A percentile compares a stretch with the other conserved stretches of the same genome.
Evolutionary conservation across 2,888 invertebrate genomes (phyloP).

Genomic region (Mesoligia furuncula): DNA sequence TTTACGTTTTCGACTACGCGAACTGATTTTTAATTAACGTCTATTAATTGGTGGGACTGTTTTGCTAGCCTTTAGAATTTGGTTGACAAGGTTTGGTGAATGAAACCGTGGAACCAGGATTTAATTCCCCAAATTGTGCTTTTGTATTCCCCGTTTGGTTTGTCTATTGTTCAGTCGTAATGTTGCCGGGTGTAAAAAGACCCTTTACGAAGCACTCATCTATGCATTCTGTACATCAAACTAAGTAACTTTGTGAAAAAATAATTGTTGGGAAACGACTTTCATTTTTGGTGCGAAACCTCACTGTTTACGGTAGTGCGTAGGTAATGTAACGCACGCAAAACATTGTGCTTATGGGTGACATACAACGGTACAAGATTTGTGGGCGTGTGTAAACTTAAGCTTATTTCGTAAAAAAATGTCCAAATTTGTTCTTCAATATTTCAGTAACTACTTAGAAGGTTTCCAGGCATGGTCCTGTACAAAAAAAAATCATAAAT

Average conservation of each 20-base stretch:
- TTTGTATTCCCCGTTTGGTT: too few species aligned
- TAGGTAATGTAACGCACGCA: not conserved
- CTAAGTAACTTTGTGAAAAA: not conserved
- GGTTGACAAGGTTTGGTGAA: not conserved
- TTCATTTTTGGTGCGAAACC: not conserved
- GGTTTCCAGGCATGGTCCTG: not conserved
- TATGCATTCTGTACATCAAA: not conserved
- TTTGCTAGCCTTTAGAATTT: not conserved
- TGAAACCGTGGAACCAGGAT: not conserved
- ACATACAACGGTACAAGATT: not conserved
- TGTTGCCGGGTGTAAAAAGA: not conserved
- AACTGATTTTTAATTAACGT: not conserved
- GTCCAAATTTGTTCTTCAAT: not conserved
- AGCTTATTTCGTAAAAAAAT: not conserved
- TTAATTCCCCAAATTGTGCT: not conserved
- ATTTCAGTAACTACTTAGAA: not conserved
- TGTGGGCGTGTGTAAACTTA: not conserved
- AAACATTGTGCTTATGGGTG: not conserved
- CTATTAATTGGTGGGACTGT: not conserved
- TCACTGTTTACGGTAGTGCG: not conserved
- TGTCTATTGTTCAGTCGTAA: too few species aligned
- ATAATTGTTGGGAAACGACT: not conserved
- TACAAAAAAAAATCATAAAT: not conserved
- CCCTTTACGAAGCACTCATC: not conserved
- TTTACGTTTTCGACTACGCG: constrained; percentile 25